A percentile compares a stretch with the other conserved stretches of the same genome.
These are phyloP conservation scores for Xenentodon cancila DNA, from an alignment of 2,797 vertebrate genomes.

Conservation along the genomic window DNA sequence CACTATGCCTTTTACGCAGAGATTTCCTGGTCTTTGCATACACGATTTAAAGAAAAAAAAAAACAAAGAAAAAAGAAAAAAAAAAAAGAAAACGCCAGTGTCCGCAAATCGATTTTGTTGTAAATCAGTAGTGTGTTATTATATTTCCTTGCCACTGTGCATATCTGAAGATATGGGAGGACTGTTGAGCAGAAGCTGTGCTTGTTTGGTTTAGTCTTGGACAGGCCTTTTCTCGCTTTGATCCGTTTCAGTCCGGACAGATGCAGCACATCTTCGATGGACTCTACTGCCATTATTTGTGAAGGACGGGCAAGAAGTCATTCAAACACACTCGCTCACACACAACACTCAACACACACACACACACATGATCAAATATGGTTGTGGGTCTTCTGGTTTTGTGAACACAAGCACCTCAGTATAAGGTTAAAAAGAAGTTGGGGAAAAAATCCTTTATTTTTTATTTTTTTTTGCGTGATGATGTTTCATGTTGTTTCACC, in stretches of 20 bases:
- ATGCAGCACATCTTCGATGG: constrained; percentile 8
- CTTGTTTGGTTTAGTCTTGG: constrained; percentile 6
- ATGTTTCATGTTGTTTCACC: too few species aligned
- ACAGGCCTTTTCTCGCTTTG: neutral
- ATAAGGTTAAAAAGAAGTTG: constrained; percentile 40
- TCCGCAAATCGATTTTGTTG: constrained; percentile 37
- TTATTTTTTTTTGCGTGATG: too few species aligned
- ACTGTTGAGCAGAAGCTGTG: constrained; percentile 1
- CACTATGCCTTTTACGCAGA: constrained; percentile 60
- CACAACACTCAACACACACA: neutral
- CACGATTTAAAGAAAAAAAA: too few species aligned
- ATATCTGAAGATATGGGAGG: constrained; percentile 35
- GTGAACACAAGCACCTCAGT: constrained; percentile 30
- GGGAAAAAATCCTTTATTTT: constrained; percentile 41
- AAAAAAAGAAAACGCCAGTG: constrained; percentile 26
- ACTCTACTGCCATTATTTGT: constrained; percentile 19
- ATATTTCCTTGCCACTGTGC: constrained; percentile 13
- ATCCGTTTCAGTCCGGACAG: constrained; percentile 9
- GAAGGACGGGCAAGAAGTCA: constrained; percentile 43
- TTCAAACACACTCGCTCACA: constrained; percentile 4
- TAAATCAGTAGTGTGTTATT: constrained; percentile 12
- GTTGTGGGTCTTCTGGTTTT: constrained; percentile 26
- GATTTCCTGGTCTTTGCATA: constrained; percentile 39
- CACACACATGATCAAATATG: constrained; percentile 23
- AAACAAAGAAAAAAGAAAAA: too few species aligned